Conservation (phyloP, 1,140 invertebrate species). For the Notospermus geniculatus region DNA sequence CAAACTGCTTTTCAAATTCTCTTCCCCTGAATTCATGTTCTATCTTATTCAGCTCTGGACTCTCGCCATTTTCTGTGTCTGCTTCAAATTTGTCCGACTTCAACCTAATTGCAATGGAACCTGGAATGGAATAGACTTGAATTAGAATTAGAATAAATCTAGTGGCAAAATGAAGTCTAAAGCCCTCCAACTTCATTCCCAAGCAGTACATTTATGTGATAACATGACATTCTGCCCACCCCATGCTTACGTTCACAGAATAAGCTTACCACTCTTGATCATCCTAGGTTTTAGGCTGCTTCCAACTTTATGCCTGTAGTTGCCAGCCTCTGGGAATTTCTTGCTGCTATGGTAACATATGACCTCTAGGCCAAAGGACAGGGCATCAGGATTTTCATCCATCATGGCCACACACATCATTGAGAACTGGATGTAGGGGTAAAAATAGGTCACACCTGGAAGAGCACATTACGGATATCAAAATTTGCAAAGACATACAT, state of each 20-base stretch:
- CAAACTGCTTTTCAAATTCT: constrained; percentile 49
- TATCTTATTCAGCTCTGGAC: constrained; percentile 33
- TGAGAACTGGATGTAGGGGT: constrained; percentile 38
- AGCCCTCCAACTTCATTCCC: background rate
- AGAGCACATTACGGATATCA: constrained; percentile 11
- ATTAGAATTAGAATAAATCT: background rate
- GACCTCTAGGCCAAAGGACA: constrained; percentile 44
- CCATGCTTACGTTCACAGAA: background rate
- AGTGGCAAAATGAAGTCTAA: background rate
- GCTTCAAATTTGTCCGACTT: constrained; percentile 42
- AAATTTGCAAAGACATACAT: too few species aligned
- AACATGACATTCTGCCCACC: too few species aligned
- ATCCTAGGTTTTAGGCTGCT: constrained; percentile 41
- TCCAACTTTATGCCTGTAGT: constrained; percentile 31
- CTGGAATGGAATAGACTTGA: constrained; percentile 25
- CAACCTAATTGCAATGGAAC: constrained; percentile 33
- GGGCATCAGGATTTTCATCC: constrained; percentile 30
- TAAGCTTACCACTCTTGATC: constrained; percentile 31
- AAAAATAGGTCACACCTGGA: constrained; percentile 35
- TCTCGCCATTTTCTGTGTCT: constrained; percentile 43
- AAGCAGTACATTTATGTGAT: too few species aligned
- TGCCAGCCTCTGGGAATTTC: constrained; percentile 28
- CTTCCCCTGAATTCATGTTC: constrained; percentile 43
- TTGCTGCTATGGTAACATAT: constrained; percentile 42
- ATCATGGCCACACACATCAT: constrained; percentile 51